Percentiles rank a stretch among this genome's conserved stretches.
These are phyloP conservation scores for Odontothrips loti DNA, from an alignment of 2,888 invertebrate genomes.

Conservation along the genomic window DNA sequence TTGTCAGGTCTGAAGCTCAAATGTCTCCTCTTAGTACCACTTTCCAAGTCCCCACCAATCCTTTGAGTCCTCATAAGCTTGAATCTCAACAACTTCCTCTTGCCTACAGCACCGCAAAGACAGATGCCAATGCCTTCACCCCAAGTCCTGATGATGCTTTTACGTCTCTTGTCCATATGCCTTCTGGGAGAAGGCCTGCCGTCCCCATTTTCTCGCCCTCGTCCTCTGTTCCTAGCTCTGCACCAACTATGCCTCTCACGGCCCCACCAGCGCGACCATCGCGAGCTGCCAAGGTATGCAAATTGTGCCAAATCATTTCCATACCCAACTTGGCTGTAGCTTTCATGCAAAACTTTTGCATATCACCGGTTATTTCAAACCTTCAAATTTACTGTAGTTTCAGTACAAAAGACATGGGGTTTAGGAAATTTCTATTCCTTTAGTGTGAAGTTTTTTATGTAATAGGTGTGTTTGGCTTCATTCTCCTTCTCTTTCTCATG, in stretches of 20 bases:
- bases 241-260: background rate
- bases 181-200: background rate
- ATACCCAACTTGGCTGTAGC: no score
- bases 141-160: slow-evolving; percentile 13
- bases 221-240: background rate
- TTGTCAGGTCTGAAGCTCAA: slow-evolving; percentile 40
- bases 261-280: background rate
- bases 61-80: slow-evolving; percentile 30
- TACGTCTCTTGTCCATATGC: background rate
- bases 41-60: slow-evolving; percentile 36
- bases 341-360: no score
- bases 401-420: no score
- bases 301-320: background rate
- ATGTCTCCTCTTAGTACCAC: slow-evolving; percentile 40
- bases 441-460: no score
- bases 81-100: slow-evolving; percentile 12
- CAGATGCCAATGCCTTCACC: background rate
- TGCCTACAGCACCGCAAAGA: slow-evolving; percentile 10
- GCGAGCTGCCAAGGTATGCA: background rate
- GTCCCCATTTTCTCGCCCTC: background rate
- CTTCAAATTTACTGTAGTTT: no score
- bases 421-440: no score
- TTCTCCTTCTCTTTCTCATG: no score
- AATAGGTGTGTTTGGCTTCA: no score
- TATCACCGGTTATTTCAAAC: no score